phyloP scores from a whole-genome alignment of 2,113 vertebrate genomes.

The Chloebia gouldiae region DNA sequence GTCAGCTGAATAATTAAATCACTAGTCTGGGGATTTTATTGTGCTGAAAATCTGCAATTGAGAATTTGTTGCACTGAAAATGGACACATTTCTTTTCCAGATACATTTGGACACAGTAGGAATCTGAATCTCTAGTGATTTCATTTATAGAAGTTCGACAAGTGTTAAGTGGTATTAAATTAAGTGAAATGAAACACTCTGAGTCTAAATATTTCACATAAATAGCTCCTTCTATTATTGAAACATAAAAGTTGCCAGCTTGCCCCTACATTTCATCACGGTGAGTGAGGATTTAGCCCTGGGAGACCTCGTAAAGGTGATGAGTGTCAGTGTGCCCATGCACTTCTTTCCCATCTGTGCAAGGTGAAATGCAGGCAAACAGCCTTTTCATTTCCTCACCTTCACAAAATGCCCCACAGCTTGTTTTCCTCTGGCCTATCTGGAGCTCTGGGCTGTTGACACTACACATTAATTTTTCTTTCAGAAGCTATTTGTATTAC shows the following conservation, averaged over 20 bases:
- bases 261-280: not conserved
- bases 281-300: not conserved
- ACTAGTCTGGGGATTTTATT: slow-evolving; percentile 50
- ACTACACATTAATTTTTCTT: not conserved
- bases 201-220: slow-evolving; percentile 46
- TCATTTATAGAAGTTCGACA: slow-evolving; percentile 51
- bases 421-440: not conserved
- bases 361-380: slow-evolving; percentile 14
- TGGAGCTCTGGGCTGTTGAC: not conserved
- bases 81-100: slow-evolving; percentile 23
- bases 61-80: slow-evolving; percentile 56
- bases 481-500: not conserved
- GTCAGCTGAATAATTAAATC: slow-evolving; percentile 71
- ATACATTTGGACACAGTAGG: slow-evolving; percentile 18
- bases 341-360: not conserved
- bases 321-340: not conserved
- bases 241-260: not conserved
- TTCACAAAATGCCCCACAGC: not conserved
- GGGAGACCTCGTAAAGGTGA: slow-evolving; percentile 12
- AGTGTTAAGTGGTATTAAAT: slow-evolving; percentile 63
- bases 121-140: slow-evolving; percentile 25
- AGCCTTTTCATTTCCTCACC: not conserved
- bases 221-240: slow-evolving; percentile 35
- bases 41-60: slow-evolving; percentile 41
- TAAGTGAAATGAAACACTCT: slow-evolving; percentile 60